A percentile compares a stretch with the other conserved stretches of the same genome.
Conservation (phyloP, 1,140 invertebrate species). For the Drosophila ironensis region DNA sequence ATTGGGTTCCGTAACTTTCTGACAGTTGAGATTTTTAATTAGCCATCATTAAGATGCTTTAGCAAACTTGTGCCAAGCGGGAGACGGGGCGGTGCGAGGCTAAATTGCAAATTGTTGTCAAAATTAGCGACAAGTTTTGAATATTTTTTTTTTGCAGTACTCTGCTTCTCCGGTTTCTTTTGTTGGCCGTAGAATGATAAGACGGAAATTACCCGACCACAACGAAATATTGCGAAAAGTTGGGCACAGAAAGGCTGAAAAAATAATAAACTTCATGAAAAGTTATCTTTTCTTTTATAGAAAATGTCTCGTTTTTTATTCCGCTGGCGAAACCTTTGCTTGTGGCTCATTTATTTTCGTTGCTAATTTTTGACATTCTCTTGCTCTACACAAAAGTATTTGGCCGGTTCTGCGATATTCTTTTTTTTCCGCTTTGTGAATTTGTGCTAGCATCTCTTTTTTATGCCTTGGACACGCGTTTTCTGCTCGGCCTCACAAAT, state of each 20-base stretch:
- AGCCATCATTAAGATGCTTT: slow-evolving; percentile 62
- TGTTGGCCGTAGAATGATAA: slow-evolving; percentile 49
- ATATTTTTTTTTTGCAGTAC: slow-evolving; percentile 22
- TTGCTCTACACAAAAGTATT: slow-evolving; percentile 31
- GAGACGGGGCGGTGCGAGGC: not conserved
- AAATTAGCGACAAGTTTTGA: slow-evolving; percentile 69
- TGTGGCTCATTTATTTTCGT: slow-evolving; percentile 71
- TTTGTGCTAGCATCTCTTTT: slow-evolving; percentile 36
- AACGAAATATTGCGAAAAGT: slow-evolving; percentile 11
- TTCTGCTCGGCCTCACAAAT: slow-evolving; percentile 23
- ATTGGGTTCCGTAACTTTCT: slow-evolving; percentile 35
- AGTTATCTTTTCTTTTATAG: slow-evolving; percentile 39
- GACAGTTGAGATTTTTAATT: slow-evolving; percentile 71
- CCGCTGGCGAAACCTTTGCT: not conserved
- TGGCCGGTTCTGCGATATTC: not conserved
- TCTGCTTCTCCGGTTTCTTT: slow-evolving; percentile 27
- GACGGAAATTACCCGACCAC: slow-evolving; percentile 47
- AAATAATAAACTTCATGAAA: slow-evolving; percentile 35
- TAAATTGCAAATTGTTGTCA: slow-evolving; percentile 68
- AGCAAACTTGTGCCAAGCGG: slow-evolving; percentile 5
- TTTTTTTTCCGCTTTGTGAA: slow-evolving; percentile 3
- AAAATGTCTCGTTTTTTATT: slow-evolving; percentile 21
- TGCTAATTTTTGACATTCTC: slow-evolving; percentile 74
- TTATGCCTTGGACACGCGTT: slow-evolving; percentile 36
- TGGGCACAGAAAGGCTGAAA: slow-evolving; percentile 12